These are phyloP conservation scores for Microvelia longipes DNA, from an alignment of 1,140 invertebrate genomes.

Conservation along the genomic window DNA sequence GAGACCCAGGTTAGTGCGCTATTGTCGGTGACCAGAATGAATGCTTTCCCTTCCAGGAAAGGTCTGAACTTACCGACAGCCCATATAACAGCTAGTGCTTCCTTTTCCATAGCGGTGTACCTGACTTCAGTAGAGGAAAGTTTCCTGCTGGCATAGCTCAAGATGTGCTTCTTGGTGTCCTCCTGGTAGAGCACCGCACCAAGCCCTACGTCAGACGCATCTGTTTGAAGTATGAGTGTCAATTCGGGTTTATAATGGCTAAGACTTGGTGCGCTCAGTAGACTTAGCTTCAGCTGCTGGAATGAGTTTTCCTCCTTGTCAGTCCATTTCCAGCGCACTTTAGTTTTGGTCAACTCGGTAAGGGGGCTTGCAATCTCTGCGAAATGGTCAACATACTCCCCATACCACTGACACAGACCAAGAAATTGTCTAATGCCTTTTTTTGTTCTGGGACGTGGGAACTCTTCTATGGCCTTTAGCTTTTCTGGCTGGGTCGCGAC, in stretches of 20 bases:
- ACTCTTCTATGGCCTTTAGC: background rate
- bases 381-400: constrained; percentile 25
- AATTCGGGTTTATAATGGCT: constrained; percentile 19
- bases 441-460: constrained; percentile 15
- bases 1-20: constrained; percentile 33
- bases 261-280: constrained; percentile 17
- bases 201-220: constrained; percentile 23
- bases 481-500: constrained; percentile 22
- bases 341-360: constrained; percentile 21
- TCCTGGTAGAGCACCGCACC: constrained; percentile 24
- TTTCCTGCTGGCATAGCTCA: constrained; percentile 31
- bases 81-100: constrained; percentile 31
- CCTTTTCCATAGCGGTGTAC: constrained; percentile 31
- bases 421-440: constrained; percentile 21
- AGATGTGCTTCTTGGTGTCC: constrained; percentile 19
- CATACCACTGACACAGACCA: constrained; percentile 24
- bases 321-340: constrained; percentile 17
- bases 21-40: constrained; percentile 31
- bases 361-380: constrained; percentile 23
- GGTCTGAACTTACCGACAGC: constrained; percentile 27
- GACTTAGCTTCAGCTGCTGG: constrained; percentile 16
- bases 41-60: constrained; percentile 25
- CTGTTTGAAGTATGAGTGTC: constrained; percentile 21
- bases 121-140: constrained; percentile 29
- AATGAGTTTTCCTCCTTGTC: constrained; percentile 15